Evolutionary conservation across 2,113 vertebrate species (phyloP), one percentile per base, ranked within the genome.

Genomic region (Athene noctua): DNA sequence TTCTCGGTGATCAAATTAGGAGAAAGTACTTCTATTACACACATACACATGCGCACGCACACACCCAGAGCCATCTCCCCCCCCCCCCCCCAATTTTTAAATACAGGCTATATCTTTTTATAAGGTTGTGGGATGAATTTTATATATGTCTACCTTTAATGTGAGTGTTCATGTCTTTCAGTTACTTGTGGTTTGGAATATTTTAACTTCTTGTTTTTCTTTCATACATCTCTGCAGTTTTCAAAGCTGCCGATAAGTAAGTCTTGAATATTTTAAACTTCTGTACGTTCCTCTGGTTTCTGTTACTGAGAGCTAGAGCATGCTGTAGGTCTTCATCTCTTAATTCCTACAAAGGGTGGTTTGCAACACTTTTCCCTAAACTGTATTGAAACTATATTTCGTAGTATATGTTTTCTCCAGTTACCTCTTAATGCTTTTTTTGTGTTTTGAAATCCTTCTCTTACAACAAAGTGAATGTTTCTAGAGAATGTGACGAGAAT

Each of bases 1-100:
- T 98, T 98, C 84, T 80, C 78, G 97, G 86, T 88, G 68, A 90
- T 98, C 92, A 92, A 79, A 91, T 74, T 89, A 79, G 74, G 79
- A 96, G 92, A 88, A 73, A 96, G 81, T 94, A 52, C 65, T 90
- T 79, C 94, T 96, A 2, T 70, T 65, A 25, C 25, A 47, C 46
- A 47, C 19, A 20, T 18, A 20, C 46, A 47, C 46, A 47, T 19
- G 20, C 46, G 5, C 17, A 17, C 4, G 10, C 19, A 47, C 46
- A 47, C 19, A 47, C 19, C 20, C 46, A 47, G 19, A 47, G 44
- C 36, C 40, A 40, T 40, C 9, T 38, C 7, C 38, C 7, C 10
- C 2, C 20, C 59, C 6, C 12, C 10, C 42, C 52, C 40, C 67
- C 7, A 5, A 40, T 55, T 96, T 95, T 84, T 17, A 86, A 90